These are phyloP conservation scores for Chloromyia formosa DNA, from an alignment of 2,888 invertebrate species.

Conservation along the genomic window DNA sequence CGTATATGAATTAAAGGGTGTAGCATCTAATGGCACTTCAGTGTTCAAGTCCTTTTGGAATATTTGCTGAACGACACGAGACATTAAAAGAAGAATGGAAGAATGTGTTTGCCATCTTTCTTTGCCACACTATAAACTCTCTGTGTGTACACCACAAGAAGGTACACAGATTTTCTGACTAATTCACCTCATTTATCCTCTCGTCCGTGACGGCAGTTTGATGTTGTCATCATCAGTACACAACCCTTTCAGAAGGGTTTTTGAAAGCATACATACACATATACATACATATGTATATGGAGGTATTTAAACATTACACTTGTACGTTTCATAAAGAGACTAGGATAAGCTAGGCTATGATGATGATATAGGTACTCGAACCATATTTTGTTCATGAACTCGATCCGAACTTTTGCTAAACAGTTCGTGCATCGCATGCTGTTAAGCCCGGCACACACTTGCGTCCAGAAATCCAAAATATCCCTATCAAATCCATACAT, in stretches of 20 bases:
- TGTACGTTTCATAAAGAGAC: too few relatives aligned
- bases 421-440: too few relatives aligned
- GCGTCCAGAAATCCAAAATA: too few relatives aligned
- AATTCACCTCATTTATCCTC: slow-evolving; percentile 42
- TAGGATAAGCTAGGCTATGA: too few relatives aligned
- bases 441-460: too few relatives aligned
- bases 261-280: slow-evolving; percentile 14
- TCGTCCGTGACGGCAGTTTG: slow-evolving; percentile 27
- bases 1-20: slow-evolving; percentile 44
- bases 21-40: slow-evolving; percentile 52
- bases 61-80: slow-evolving; percentile 32
- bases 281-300: background rate
- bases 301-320: background rate
- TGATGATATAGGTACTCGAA: too few relatives aligned
- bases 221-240: slow-evolving; percentile 29
- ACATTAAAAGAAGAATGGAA: slow-evolving; percentile 28
- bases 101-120: background rate
- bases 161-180: slow-evolving; percentile 39
- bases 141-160: slow-evolving; percentile 24
- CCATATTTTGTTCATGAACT: too few relatives aligned
- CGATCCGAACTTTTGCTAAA: too few relatives aligned
- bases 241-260: slow-evolving; percentile 31
- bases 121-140: background rate
- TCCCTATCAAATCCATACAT: too few relatives aligned
- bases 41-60: slow-evolving; percentile 31